Evolutionary conservation across 2,113 vertebrate species (phyloP), one percentile per base, ranked within the genome.

Genomic region (Zeus faber): DNA sequence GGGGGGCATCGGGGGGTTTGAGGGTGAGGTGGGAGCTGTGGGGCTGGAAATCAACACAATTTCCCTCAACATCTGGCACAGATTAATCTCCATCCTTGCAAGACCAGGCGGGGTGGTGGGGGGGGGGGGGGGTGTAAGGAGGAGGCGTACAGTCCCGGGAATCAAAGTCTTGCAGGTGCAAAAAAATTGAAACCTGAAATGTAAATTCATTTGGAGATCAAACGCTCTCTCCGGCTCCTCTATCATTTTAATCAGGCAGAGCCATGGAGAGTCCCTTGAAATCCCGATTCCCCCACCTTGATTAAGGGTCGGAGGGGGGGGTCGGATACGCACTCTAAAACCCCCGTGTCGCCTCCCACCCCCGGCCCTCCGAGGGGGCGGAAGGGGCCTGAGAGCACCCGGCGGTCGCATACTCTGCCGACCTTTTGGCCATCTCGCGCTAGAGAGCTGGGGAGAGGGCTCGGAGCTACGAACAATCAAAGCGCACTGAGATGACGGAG

Each of bases 181-280:
- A 77, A 74, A 77, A 37, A 37, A 37, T 37, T 77, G 68, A 60
- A 78, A 81, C 81, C 77, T 71, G 81, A 78, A 77, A 84, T 83
- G 81, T 79, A 84, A 86, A 88, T 82, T 76, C 81, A 74, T 84
- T 83, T 81, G 72, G 73, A 86, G 86, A 86, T 84, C 84, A 84
- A 85, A 86, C 78, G 69, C 80, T 76, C 67, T 69, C 59, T 41
- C 54, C 50, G 5, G 67, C 54, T 64, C 62, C 77, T 74, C 70
- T 72, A 82, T 86, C 79, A 82, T 85, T 85, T 85, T 81, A 82
- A 85, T 83, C 83, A 87, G 80, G 65, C 54, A 54, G 57, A 80
- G 80, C 66, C 33, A 9, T 37, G 13, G 5, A 37, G 33, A 9
- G 33, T 37, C 4, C 11, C 33, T 37, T 37, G 7, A 37, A 37